Percentiles rank a stretch among this genome's conserved stretches.
Evolutionary conservation across 2,797 vertebrate genomes (phyloP).

Genomic region (Girardinus metallicus): DNA sequence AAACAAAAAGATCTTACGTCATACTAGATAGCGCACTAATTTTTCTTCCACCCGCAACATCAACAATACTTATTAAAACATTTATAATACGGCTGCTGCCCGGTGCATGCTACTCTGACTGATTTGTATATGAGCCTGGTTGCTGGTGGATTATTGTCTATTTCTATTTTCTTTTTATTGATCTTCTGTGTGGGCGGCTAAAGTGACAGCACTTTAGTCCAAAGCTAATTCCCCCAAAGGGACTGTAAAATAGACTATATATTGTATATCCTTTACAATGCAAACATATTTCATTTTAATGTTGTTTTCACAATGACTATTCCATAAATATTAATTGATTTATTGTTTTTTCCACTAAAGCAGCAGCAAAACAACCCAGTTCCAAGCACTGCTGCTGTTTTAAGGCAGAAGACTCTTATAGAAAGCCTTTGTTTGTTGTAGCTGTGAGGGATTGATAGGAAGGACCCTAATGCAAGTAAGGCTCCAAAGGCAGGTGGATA

Average conservation of each 20-base stretch:
- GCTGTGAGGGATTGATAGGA: slow-evolving; percentile 2
- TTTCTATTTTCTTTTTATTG: slow-evolving; percentile 12
- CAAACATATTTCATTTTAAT: slow-evolving; percentile 14
- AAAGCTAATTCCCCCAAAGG: slow-evolving; percentile 3
- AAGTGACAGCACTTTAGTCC: slow-evolving; percentile 10
- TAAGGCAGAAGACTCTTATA: not conserved
- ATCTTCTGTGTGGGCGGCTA: slow-evolving; percentile 4
- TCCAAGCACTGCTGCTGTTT: not conserved
- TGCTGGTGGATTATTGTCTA: slow-evolving; percentile 6
- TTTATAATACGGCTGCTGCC: not conserved
- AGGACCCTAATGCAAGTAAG: not conserved
- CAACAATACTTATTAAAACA: not conserved
- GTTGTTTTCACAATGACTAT: not conserved
- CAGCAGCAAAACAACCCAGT: not conserved
- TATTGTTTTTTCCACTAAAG: not conserved
- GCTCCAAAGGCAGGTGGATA: slow-evolving; percentile 4
- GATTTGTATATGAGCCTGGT: not conserved
- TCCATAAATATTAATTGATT: not conserved
- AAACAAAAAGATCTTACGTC: too few relatives aligned
- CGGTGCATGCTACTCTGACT: not conserved
- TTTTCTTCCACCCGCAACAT: not conserved
- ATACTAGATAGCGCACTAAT: too few relatives aligned
- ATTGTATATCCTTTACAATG: slow-evolving; percentile 1
- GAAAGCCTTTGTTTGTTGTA: not conserved
- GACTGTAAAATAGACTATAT: slow-evolving; percentile 2